phyloP scores from a whole-genome alignment of 2,797 vertebrate species.

The Peromyscus melanophrys region DNA sequence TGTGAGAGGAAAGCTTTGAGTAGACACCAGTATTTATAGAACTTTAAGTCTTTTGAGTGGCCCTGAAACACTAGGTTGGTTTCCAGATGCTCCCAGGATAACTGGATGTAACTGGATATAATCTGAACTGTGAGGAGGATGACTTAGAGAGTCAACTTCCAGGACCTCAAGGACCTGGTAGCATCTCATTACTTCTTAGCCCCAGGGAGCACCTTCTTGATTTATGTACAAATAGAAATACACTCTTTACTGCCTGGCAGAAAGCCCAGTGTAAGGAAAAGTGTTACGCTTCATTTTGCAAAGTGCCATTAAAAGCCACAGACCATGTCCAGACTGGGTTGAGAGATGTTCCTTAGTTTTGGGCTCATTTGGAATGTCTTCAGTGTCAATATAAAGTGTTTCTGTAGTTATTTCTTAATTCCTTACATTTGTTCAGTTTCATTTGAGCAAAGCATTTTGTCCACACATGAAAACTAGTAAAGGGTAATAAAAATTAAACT shows the following conservation, averaged over 20 bases:
- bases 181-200: neutral
- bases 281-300: neutral
- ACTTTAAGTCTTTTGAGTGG: slow-evolving; percentile 16
- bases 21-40: neutral
- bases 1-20: slow-evolving; percentile 51
- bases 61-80: neutral
- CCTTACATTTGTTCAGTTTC: neutral
- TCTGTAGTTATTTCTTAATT: neutral
- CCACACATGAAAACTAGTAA: neutral
- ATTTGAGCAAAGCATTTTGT: neutral
- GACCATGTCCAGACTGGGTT: neutral
- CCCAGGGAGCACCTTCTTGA: neutral
- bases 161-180: neutral
- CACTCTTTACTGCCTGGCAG: slow-evolving; percentile 51
- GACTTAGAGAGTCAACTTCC: neutral
- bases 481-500: slow-evolving; percentile 31
- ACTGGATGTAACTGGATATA: neutral
- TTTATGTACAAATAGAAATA: neutral
- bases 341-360: neutral
- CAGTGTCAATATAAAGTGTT: neutral
- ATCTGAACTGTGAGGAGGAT: neutral
- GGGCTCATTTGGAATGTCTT: neutral
- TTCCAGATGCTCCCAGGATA: neutral
- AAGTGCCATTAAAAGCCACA: slow-evolving; percentile 57
- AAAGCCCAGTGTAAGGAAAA: slow-evolving; percentile 18